phyloP scores from a whole-genome alignment of 1,140 invertebrate species.

The Rhopalosiphum padi region DNA sequence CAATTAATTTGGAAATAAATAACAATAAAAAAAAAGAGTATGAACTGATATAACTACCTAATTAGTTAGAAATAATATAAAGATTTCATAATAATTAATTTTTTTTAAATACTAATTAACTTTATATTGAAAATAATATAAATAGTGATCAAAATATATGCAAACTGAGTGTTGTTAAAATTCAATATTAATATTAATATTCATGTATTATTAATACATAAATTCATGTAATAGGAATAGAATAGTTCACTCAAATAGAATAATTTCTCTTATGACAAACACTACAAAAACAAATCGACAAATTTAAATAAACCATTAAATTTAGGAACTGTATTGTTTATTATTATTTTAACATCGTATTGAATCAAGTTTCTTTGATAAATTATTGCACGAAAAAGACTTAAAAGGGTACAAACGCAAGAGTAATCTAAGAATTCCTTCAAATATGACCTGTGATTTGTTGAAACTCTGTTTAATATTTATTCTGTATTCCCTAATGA shows the following conservation, averaged over 20 bases:
- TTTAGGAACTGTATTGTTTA: neutral
- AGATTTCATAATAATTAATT: neutral
- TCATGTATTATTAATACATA: neutral
- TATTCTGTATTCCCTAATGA: neutral
- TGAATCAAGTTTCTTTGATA: neutral
- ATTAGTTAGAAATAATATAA: neutral
- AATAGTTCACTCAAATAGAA: neutral
- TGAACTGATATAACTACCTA: neutral
- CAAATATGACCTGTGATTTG: neutral
- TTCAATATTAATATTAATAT: neutral
- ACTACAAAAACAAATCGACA: neutral
- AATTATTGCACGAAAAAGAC: neutral
- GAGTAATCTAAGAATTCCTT: neutral
- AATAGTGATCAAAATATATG: slow-evolving; percentile 11
- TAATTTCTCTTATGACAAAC: neutral
- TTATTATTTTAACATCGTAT: neutral
- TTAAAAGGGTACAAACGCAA: neutral
- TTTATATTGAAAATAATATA: neutral
- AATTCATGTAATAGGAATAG: neutral
- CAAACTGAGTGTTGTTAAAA: neutral
- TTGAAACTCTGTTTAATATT: neutral
- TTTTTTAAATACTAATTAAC: neutral
- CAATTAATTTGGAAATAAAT: neutral
- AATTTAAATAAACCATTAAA: neutral
- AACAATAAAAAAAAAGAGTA: neutral